Conservation (phyloP, 2,113 vertebrate genomes). For the Carassius auratus region DNA sequence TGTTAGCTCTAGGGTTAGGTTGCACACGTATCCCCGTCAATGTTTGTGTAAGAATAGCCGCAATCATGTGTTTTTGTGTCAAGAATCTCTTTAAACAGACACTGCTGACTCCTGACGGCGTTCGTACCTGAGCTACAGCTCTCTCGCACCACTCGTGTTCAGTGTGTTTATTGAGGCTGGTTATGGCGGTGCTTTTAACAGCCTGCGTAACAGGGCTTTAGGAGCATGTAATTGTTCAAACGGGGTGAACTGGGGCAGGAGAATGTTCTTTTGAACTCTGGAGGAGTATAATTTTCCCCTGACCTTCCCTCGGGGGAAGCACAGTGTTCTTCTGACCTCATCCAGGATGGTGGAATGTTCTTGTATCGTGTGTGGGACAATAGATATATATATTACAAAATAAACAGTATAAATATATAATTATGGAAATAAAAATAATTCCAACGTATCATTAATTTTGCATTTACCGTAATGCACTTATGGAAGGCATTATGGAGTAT, state of each 20-base stretch:
- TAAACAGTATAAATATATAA: no score
- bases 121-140: constrained; percentile 11
- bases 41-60: constrained; percentile 16
- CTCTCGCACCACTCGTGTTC: not conserved
- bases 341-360: not conserved
- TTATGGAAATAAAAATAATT: no score
- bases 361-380: not conserved
- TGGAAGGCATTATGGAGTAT: no score
- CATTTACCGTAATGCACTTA: no score
- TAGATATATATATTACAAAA: not conserved
- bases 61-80: not conserved
- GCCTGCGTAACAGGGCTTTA: constrained; percentile 22
- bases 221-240: constrained; percentile 24
- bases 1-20: not conserved
- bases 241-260: not conserved
- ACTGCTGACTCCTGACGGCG: not conserved
- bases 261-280: constrained; percentile 25
- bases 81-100: not conserved
- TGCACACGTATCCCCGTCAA: not conserved
- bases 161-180: not conserved
- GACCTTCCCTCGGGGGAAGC: not conserved
- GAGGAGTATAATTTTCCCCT: constrained; percentile 14
- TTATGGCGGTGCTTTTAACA: constrained; percentile 39
- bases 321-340: constrained; percentile 17
- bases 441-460: no score